Conservation (phyloP, 2,113 vertebrate species). For the Cairina moschata region DNA sequence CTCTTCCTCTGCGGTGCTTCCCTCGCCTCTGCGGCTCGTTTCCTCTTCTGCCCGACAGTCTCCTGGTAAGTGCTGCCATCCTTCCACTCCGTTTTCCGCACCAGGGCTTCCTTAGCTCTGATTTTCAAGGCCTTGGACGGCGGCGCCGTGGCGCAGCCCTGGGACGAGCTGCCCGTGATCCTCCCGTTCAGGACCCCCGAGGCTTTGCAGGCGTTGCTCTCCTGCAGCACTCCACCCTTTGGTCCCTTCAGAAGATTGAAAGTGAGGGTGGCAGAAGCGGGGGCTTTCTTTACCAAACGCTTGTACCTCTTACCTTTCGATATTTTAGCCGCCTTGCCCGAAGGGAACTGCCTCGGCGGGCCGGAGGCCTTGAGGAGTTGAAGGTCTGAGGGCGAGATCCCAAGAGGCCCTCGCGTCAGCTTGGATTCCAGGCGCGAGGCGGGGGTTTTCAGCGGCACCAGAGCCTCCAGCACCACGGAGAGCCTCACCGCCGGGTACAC, state of each 20-base stretch:
- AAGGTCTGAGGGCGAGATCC: conserved; percentile 68
- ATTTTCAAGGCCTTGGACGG: conserved; percentile 38
- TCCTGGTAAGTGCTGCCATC: conserved; percentile 21
- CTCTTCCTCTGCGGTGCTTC: conserved; percentile 69
- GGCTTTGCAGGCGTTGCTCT: conserved; percentile 77
- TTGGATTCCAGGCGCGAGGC: conserved; percentile 70
- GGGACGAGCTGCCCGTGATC: neutral
- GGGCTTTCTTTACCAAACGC: conserved; percentile 32
- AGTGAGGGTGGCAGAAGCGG: neutral
- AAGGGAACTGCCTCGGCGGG: neutral
- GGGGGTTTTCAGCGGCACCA: conserved; percentile 76
- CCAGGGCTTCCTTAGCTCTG: conserved; percentile 26
- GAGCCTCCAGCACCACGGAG: conserved; percentile 81
- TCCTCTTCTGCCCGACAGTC: conserved; percentile 71
- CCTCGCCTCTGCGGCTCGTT: conserved; percentile 60
- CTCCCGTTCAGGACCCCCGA: conserved; percentile 64
- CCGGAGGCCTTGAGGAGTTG: conserved; percentile 62
- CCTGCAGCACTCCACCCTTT: conserved; percentile 74
- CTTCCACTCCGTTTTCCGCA: conserved; percentile 50
- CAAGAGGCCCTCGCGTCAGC: conserved; percentile 57
- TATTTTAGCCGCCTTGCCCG: conserved; percentile 61
- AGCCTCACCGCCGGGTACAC: conserved; percentile 82
- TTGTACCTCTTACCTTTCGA: conserved; percentile 61
- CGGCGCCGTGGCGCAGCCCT: neutral
- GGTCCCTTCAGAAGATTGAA: conserved; percentile 63